Evolutionary conservation across 2,113 vertebrate genomes (phyloP).

Genomic region (Pygoscelis antarcticus): DNA sequence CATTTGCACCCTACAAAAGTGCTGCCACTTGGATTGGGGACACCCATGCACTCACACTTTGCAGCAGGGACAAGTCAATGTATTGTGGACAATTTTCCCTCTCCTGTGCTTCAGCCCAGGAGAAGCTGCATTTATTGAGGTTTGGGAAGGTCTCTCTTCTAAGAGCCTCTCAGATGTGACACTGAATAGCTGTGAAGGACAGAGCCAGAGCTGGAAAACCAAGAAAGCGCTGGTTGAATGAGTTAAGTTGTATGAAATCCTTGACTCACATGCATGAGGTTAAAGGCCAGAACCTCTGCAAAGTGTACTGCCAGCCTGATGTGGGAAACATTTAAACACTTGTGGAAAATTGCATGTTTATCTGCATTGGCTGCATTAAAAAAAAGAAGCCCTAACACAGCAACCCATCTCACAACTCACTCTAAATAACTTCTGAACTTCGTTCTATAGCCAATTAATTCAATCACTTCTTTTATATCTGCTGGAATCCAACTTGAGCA

Average conservation of each 20-base stretch:
- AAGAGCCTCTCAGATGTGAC: neutral
- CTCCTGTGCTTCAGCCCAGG: neutral
- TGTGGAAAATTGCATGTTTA: neutral
- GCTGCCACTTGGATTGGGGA: neutral
- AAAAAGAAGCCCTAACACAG: neutral
- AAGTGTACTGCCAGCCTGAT: rapidly evolving
- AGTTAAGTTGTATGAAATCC: neutral
- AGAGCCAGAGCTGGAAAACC: neutral
- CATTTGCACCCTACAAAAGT: neutral
- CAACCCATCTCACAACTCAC: neutral
- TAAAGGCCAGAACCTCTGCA: neutral
- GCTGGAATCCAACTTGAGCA: constrained; percentile 22
- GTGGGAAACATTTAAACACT: neutral
- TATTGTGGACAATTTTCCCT: neutral
- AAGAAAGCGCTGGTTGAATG: neutral
- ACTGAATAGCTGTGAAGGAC: neutral
- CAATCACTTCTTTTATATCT: constrained; percentile 38
- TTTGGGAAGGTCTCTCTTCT: neutral
- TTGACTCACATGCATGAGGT: neutral
- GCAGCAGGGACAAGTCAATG: neutral
- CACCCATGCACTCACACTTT: neutral
- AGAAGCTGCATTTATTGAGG: neutral
- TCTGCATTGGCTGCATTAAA: neutral
- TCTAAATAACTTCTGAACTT: constrained; percentile 14
- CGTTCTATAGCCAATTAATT: constrained; percentile 26